These are phyloP conservation scores for Protosalanx chinensis DNA, from an alignment of 2,797 vertebrate genomes.

Conservation along the genomic window DNA sequence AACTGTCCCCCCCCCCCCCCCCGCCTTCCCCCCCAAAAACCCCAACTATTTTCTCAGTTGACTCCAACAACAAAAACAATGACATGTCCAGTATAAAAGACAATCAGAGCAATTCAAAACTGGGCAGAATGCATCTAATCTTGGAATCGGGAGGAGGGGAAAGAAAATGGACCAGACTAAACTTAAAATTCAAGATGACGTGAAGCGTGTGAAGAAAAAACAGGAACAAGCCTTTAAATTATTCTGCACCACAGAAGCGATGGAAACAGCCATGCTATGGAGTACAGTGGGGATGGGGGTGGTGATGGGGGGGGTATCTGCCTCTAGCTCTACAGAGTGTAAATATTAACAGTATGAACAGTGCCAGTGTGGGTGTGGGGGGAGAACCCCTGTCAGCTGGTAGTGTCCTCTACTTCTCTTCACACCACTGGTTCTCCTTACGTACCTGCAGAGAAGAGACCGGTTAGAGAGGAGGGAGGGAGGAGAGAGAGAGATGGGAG, in stretches of 20 bases:
- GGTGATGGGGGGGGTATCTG: conserved; percentile 45
- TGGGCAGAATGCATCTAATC: conserved; percentile 24
- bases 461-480: background rate
- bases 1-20: conserved; percentile 23
- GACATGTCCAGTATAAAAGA: conserved; percentile 62
- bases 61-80: conserved; percentile 46
- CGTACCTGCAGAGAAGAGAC: conserved; percentile 79
- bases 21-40: conserved; percentile 23
- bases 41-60: conserved; percentile 45
- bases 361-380: conserved; percentile 85
- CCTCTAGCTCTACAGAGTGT: conserved; percentile 78
- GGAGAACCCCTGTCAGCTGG: conserved; percentile 85
- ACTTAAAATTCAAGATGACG: conserved; percentile 23
- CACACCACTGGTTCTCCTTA: conserved; percentile 99
- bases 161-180: conserved; percentile 18
- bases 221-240: conserved; percentile 60
- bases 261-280: conserved; percentile 79
- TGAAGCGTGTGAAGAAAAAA: conserved; percentile 40
- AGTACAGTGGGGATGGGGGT: conserved; percentile 61
- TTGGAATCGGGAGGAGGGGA: conserved; percentile 35
- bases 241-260: conserved; percentile 81
- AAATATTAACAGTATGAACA: conserved; percentile 99
- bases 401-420: conserved; percentile 91
- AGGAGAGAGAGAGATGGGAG: background rate
- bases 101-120: conserved; percentile 41